These are phyloP conservation scores for Drosophila planitibia DNA, from an alignment of 2,888 invertebrate species.

Conservation along the genomic window DNA sequence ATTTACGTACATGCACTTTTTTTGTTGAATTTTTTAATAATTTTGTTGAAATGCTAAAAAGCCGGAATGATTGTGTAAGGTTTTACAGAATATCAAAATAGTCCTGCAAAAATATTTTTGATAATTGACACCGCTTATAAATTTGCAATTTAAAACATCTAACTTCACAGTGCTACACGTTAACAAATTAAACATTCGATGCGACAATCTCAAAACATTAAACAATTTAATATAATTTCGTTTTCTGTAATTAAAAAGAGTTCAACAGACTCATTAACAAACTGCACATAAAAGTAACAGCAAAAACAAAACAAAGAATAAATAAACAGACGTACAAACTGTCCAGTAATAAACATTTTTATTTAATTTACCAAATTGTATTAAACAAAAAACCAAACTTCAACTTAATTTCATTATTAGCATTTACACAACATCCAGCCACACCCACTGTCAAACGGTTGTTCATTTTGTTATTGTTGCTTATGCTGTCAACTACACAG, in stretches of 20 bases:
- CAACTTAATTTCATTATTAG: slow-evolving; percentile 74
- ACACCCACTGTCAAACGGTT: slow-evolving; percentile 20
- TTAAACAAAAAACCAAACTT: slow-evolving; percentile 73
- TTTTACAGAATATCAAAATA: slow-evolving; percentile 2
- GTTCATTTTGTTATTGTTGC: slow-evolving; percentile 11
- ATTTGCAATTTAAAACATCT: slow-evolving; percentile 29
- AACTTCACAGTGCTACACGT: background rate
- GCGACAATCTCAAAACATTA: slow-evolving; percentile 24
- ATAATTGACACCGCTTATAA: slow-evolving; percentile 1
- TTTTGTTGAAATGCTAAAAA: slow-evolving; percentile 30
- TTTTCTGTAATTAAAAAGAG: slow-evolving; percentile 68
- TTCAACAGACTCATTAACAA: slow-evolving; percentile 66
- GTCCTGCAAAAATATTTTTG: background rate
- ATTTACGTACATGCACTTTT: slow-evolving; percentile 36
- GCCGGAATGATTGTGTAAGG: background rate
- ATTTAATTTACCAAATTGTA: slow-evolving; percentile 74
- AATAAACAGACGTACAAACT: slow-evolving; percentile 47
- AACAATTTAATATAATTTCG: slow-evolving; percentile 37
- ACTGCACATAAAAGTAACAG: slow-evolving; percentile 26
- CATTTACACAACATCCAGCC: slow-evolving; percentile 46
- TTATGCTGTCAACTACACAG: slow-evolving; percentile 36
- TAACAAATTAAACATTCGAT: slow-evolving; percentile 12
- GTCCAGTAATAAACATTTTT: slow-evolving; percentile 77
- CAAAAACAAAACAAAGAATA: slow-evolving; percentile 40
- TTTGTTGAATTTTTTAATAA: background rate